Evolutionary conservation across 2,888 invertebrate species (phyloP).

Genomic region (Leptinotarsa juncta): DNA sequence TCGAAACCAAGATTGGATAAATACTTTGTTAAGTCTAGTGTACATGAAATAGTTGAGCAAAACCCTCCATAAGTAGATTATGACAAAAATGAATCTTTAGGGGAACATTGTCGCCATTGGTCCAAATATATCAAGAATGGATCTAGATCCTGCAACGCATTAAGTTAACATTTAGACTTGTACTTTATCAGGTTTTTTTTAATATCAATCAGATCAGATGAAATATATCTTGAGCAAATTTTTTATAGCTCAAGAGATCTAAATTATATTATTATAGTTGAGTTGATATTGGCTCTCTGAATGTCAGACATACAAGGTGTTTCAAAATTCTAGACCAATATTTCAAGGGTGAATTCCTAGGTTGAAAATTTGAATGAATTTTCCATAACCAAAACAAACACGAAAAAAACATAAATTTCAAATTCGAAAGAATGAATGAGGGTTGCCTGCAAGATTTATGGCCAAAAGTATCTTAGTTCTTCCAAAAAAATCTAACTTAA

Average conservation of each 20-base stretch:
- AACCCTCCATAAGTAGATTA: slow-evolving; percentile 1
- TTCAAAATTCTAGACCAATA: too few species aligned
- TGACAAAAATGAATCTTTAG: background rate
- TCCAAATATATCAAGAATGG: slow-evolving; percentile 6
- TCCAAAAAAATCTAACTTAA: too few species aligned
- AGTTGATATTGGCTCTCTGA: too few species aligned
- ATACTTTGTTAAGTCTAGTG: background rate
- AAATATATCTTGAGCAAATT: background rate
- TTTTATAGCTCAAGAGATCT: background rate
- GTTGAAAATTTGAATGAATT: too few species aligned
- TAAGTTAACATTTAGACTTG: background rate
- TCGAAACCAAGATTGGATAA: background rate
- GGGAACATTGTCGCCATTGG: background rate
- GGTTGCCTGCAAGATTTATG: too few species aligned
- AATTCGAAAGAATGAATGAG: too few species aligned
- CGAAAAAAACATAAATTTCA: too few species aligned
- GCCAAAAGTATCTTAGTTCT: too few species aligned
- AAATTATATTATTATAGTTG: too few species aligned
- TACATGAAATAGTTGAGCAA: slow-evolving; percentile 1
- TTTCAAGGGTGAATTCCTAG: too few species aligned
- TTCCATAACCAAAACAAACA: too few species aligned
- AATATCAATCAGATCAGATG: background rate
- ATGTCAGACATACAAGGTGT: too few species aligned
- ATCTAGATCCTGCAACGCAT: background rate
- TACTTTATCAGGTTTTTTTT: background rate